Evolutionary conservation across 2,888 invertebrate genomes (phyloP).

Genomic region (Drosophila neutralis): DNA sequence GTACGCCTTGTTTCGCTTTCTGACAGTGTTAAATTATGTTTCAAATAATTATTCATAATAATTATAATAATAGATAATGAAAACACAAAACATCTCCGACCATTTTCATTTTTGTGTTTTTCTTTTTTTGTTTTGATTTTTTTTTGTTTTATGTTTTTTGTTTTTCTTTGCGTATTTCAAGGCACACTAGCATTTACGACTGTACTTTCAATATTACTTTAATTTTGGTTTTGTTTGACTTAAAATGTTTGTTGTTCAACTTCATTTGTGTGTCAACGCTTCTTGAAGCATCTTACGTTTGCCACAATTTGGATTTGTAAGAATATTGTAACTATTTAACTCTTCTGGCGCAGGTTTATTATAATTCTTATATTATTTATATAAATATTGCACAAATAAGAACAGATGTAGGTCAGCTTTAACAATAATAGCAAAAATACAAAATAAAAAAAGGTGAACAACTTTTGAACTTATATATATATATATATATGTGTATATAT

Average conservation of each 20-base stretch:
- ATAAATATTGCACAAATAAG: constrained; percentile 79
- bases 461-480: constrained; percentile 64
- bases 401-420: constrained; percentile 70
- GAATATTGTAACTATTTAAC: constrained; percentile 40
- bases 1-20: constrained; percentile 21
- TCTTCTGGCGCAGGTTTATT: constrained; percentile 53
- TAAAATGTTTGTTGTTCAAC: constrained; percentile 30
- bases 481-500: constrained; percentile 51
- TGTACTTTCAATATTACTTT: constrained; percentile 71
- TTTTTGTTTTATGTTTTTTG: constrained; percentile 30
- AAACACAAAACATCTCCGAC: constrained; percentile 47
- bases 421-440: constrained; percentile 69
- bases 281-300: constrained; percentile 48
- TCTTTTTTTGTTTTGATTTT: constrained; percentile 33
- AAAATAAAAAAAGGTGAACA: constrained; percentile 62
- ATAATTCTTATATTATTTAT: constrained; percentile 64
- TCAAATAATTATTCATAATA: constrained; percentile 26
- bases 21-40: constrained; percentile 23
- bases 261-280: constrained; percentile 24
- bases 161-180: constrained; percentile 76
- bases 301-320: constrained; percentile 52
- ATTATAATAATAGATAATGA: constrained; percentile 40
- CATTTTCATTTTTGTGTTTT: constrained; percentile 32
- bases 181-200: constrained; percentile 83
- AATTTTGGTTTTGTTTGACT: constrained; percentile 47